A percentile compares a stretch with the other conserved stretches of the same genome.
Evolutionary conservation across 2,888 invertebrate species (phyloP).

Genomic region (Athrips mouffetella): DNA sequence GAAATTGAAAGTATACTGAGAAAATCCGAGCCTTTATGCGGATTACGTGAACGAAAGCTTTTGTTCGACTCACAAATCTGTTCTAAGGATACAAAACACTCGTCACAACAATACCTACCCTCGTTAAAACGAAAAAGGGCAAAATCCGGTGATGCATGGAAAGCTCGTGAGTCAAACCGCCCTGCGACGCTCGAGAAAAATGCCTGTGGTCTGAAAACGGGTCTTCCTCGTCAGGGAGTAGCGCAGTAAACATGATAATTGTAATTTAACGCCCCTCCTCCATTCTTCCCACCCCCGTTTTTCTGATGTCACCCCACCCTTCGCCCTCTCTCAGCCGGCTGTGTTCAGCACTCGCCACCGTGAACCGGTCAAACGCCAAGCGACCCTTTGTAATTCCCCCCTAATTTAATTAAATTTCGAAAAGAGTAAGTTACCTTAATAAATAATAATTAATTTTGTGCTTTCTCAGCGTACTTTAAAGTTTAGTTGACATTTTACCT

Average conservation of each 20-base stretch:
- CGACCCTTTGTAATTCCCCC: slow-evolving; percentile 56
- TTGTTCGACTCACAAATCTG: slow-evolving; percentile 11
- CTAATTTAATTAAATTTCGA: slow-evolving; percentile 63
- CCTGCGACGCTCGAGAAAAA: slow-evolving; percentile 27
- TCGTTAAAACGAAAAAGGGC: slow-evolving; percentile 16
- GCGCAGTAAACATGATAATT: slow-evolving; percentile 59
- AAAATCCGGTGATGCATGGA: slow-evolving; percentile 20
- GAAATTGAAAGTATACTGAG: too few species aligned
- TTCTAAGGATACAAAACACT: slow-evolving; percentile 12
- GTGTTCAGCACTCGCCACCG: slow-evolving; percentile 45
- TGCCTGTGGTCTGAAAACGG: slow-evolving; percentile 35
- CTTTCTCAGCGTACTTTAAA: too few species aligned
- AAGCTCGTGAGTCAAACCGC: slow-evolving; percentile 20
- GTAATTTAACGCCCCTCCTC: slow-evolving; percentile 51
- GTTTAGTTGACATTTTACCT: too few species aligned
- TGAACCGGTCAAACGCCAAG: slow-evolving; percentile 55
- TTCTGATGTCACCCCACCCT: slow-evolving; percentile 14
- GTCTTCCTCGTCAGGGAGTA: slow-evolving; percentile 38
- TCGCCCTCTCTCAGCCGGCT: slow-evolving; percentile 24
- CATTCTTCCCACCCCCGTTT: slow-evolving; percentile 20
- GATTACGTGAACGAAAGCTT: slow-evolving; percentile 10
- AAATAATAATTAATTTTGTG: not conserved
- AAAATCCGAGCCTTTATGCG: not conserved
- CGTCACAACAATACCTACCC: slow-evolving; percentile 13
- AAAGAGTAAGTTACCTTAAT: slow-evolving; percentile 26